Conservation (phyloP, 1,140 invertebrate genomes). For the Acromyrmex echinatior region DNA sequence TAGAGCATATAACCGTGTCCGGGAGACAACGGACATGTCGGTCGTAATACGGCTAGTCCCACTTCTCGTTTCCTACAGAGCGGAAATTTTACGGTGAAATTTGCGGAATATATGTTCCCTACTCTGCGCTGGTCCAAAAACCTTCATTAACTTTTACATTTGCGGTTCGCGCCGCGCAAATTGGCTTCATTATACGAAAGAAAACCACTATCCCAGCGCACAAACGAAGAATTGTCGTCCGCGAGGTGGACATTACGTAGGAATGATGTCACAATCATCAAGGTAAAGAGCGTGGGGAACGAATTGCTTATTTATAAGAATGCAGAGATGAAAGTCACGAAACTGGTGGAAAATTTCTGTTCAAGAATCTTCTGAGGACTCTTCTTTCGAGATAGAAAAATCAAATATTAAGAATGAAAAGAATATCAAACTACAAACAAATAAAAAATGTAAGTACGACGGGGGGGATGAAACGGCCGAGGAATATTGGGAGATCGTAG, state of each 20-base stretch:
- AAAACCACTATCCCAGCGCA: slow-evolving; percentile 15
- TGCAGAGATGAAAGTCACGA: neutral
- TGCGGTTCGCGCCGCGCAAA: slow-evolving; percentile 43
- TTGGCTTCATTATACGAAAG: slow-evolving; percentile 59
- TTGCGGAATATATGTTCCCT: slow-evolving; percentile 21
- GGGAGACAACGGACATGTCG: slow-evolving; percentile 56
- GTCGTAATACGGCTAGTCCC: slow-evolving; percentile 66
- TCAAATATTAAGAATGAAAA: slow-evolving; percentile 1
- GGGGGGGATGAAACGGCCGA: neutral
- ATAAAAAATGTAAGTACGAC: neutral
- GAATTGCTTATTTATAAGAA: slow-evolving; percentile 16
- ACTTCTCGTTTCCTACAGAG: slow-evolving; percentile 39
- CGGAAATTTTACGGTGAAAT: slow-evolving; percentile 54
- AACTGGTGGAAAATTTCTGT: slow-evolving; percentile 4
- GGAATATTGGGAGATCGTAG: slow-evolving; percentile 7
- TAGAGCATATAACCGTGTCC: slow-evolving; percentile 26
- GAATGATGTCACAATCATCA: slow-evolving; percentile 17
- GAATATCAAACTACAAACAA: neutral
- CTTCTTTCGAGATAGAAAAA: neutral
- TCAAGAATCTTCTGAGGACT: neutral
- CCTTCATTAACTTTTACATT: slow-evolving; percentile 53
- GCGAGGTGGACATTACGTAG: slow-evolving; percentile 15
- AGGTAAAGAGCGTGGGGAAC: neutral
- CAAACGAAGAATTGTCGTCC: slow-evolving; percentile 49
- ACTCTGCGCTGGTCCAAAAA: slow-evolving; percentile 1